Conservation (phyloP, 1,140 invertebrate species). For the Varroa destructor region DNA sequence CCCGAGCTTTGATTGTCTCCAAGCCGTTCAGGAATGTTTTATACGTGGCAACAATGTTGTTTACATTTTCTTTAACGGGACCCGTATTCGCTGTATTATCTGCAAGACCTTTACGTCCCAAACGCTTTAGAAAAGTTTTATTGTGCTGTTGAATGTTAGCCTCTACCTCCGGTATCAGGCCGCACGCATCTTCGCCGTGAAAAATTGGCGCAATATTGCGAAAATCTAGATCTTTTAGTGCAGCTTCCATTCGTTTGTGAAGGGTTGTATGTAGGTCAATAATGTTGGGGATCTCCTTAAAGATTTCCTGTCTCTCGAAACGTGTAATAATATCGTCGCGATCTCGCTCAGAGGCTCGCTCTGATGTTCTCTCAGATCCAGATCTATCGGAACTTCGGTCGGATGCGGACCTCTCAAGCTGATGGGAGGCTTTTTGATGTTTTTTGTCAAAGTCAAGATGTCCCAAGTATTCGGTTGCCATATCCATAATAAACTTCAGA, state of each 20-base stretch:
- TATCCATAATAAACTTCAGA: slow-evolving; percentile 3
- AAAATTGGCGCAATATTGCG: slow-evolving; percentile 14
- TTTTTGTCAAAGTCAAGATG: too few species aligned
- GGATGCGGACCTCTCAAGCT: too few species aligned
- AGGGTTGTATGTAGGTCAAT: neutral
- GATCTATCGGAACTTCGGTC: too few species aligned
- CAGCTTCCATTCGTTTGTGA: neutral
- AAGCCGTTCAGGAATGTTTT: slow-evolving; percentile 19
- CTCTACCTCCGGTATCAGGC: neutral
- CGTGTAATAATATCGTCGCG: slow-evolving; percentile 7
- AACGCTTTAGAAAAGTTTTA: neutral
- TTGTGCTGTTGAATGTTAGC: too few species aligned
- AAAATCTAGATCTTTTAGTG: neutral
- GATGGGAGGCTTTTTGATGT: too few species aligned
- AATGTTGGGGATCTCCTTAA: slow-evolving; percentile 25
- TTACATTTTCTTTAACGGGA: neutral
- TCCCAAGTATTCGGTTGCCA: neutral
- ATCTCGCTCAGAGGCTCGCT: neutral
- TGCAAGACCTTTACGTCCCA: neutral
- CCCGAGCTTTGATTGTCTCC: slow-evolving; percentile 7
- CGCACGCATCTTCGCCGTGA: slow-evolving; percentile 24
- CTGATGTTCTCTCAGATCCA: neutral
- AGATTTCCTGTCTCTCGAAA: slow-evolving; percentile 20
- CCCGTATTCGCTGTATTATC: too few species aligned
- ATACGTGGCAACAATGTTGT: slow-evolving; percentile 20